Percentiles rank a stretch among this genome's conserved stretches.
phyloP scores from a whole-genome alignment of 2,113 vertebrate species.

The Fukomys damarensis region DNA sequence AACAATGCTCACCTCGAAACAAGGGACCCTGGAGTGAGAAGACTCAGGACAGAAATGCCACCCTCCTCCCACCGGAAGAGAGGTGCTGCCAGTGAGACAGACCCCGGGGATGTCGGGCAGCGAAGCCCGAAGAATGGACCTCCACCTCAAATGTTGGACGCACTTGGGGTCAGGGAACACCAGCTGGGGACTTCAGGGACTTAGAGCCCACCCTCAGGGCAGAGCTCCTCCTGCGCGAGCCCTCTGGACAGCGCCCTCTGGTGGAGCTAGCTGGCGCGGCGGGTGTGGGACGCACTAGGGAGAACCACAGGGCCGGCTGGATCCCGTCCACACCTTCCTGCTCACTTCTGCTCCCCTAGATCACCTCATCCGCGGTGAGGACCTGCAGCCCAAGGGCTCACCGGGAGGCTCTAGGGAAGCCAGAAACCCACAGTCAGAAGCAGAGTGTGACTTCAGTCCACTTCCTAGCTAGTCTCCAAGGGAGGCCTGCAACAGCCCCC shows the following conservation, averaged over 20 bases:
- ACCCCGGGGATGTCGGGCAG: neutral
- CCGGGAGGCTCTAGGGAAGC: neutral
- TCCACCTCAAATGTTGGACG: neutral
- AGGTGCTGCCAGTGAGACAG: neutral
- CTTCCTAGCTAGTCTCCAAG: neutral
- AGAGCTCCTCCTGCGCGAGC: neutral
- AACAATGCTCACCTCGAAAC: neutral
- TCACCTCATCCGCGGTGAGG: no score
- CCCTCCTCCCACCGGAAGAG: neutral
- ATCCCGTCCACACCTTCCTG: no score
- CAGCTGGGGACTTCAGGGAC: neutral
- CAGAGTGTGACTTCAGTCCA: neutral
- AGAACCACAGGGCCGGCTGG: neutral
- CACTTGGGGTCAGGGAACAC: neutral
- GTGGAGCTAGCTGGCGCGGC: neutral
- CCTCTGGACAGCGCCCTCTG: neutral
- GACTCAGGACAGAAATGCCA: no score
- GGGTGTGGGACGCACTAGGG: no score
- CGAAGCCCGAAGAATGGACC: neutral
- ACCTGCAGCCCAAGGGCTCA: neutral
- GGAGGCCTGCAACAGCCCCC: neutral
- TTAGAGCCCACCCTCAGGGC: neutral
- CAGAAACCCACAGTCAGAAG: neutral
- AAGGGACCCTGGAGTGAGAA: neutral
- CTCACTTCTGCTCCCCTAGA: accelerated